A percentile compares a stretch with the other conserved stretches of the same genome.
These are phyloP conservation scores for Brachionus rubens DNA, from an alignment of 1,140 invertebrate genomes.

Conservation along the genomic window DNA sequence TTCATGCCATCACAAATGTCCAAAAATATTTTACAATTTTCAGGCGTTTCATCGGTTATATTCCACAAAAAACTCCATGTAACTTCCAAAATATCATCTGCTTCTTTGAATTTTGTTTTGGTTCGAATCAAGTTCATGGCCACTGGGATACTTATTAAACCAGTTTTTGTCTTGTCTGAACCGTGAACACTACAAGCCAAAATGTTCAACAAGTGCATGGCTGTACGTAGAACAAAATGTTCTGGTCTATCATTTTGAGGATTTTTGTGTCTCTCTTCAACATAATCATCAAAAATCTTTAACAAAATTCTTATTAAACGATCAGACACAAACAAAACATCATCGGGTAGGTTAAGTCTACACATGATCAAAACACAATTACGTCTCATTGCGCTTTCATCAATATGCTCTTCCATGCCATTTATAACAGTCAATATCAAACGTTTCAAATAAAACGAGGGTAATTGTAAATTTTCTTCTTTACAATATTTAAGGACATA, in stretches of 20 bases:
- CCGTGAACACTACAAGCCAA: slow-evolving; percentile 44
- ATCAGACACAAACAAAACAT: slow-evolving; percentile 68
- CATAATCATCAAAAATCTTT: slow-evolving; percentile 22
- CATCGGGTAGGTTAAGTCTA: slow-evolving; percentile 87
- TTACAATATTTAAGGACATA: slow-evolving; percentile 52
- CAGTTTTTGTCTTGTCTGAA: slow-evolving; percentile 7
- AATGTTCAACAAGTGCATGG: slow-evolving; percentile 42
- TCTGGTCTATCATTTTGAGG: background rate
- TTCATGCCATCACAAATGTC: slow-evolving; percentile 76
- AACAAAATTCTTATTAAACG: slow-evolving; percentile 22
- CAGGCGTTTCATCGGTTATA: slow-evolving; percentile 90
- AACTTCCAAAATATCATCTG: slow-evolving; percentile 81
- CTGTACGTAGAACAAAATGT: slow-evolving; percentile 35
- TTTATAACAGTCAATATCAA: slow-evolving; percentile 47
- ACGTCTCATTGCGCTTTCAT: slow-evolving; percentile 71
- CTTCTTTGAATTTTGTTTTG: slow-evolving; percentile 24
- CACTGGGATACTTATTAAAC: slow-evolving; percentile 16
- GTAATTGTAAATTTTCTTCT: slow-evolving; percentile 50
- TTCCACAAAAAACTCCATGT: slow-evolving; percentile 96
- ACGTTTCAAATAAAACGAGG: background rate
- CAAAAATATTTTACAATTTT: slow-evolving; percentile 84
- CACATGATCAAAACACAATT: slow-evolving; percentile 90
- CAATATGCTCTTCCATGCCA: slow-evolving; percentile 51
- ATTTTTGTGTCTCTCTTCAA: slow-evolving; percentile 10
- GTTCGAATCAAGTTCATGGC: background rate